Percentiles rank a stretch among this genome's conserved stretches.
Evolutionary conservation across 1,140 invertebrate species (phyloP).

Genomic region (Meloidogyne chitwoodi): DNA sequence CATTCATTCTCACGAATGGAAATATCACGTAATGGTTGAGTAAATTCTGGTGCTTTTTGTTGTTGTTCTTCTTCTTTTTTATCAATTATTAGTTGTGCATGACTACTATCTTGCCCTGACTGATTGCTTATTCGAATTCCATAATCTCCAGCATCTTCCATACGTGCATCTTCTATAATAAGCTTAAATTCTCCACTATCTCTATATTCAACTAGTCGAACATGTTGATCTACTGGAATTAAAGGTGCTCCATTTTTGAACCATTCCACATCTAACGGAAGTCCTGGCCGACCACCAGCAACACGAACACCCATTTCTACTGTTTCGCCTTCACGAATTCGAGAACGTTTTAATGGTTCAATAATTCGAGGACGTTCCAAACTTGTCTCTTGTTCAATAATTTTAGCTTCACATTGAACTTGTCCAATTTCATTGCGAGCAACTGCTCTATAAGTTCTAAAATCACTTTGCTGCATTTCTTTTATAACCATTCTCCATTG

Average conservation of each 20-base stretch:
- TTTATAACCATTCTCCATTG: conserved; percentile 61
- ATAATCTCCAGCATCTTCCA: conserved; percentile 39
- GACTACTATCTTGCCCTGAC: conserved; percentile 36
- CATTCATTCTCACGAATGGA: conserved; percentile 38
- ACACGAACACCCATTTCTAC: conserved; percentile 49
- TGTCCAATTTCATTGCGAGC: conserved; percentile 48
- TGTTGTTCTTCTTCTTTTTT: conserved; percentile 60
- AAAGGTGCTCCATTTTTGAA: conserved; percentile 62
- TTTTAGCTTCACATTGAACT: conserved; percentile 24
- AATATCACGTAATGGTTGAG: conserved; percentile 58
- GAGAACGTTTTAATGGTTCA: conserved; percentile 56
- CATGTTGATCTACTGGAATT: conserved; percentile 64
- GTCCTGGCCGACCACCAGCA: conserved; percentile 49
- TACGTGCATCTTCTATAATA: conserved; percentile 60
- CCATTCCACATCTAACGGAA: conserved; percentile 58
- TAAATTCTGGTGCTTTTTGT: conserved; percentile 47
- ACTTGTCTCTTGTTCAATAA: conserved; percentile 29
- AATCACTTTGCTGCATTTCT: conserved; percentile 47
- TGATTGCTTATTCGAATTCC: conserved; percentile 42
- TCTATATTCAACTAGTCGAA: conserved; percentile 59
- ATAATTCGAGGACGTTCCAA: conserved; percentile 64
- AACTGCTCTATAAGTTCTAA: conserved; percentile 49
- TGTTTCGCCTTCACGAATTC: conserved; percentile 46
- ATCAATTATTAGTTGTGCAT: conserved; percentile 39
- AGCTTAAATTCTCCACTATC: conserved; percentile 60